These are phyloP conservation scores for Eonycteris spelaea DNA, from an alignment of 2,113 vertebrate genomes.

Conservation along the genomic window DNA sequence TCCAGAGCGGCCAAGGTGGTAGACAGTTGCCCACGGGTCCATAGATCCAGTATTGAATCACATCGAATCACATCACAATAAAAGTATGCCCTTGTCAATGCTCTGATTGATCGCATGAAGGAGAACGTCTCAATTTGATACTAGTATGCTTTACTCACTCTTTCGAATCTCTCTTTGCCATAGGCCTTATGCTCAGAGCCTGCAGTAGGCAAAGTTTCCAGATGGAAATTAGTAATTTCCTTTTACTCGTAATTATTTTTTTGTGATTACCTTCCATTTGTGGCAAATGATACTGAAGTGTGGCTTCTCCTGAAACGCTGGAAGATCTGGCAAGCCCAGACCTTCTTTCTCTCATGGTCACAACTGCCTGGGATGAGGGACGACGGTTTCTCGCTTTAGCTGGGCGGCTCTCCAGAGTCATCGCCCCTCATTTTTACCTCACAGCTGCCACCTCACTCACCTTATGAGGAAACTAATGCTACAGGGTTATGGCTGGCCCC, in stretches of 20 bases:
- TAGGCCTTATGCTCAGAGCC: background rate
- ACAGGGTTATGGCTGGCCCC: background rate
- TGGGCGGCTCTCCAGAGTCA: background rate
- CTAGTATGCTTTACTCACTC: background rate
- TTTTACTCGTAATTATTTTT: background rate
- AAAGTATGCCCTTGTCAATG: background rate
- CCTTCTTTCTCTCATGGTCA: background rate
- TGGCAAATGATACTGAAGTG: background rate
- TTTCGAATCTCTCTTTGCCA: background rate
- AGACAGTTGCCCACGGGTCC: background rate
- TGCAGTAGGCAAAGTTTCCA: background rate
- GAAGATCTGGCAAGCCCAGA: background rate
- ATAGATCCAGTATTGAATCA: background rate
- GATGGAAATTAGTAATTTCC: background rate
- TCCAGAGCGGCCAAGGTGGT: background rate
- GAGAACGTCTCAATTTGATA: background rate
- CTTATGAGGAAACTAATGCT: background rate
- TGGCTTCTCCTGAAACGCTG: background rate
- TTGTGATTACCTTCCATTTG: background rate
- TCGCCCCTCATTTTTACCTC: background rate
- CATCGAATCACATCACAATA: background rate
- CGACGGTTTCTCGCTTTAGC: accelerated
- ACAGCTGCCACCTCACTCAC: too few relatives aligned
- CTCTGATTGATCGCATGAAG: too few relatives aligned
- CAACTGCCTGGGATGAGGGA: background rate